Conservation (phyloP, 2,888 invertebrate genomes). For the Halictus quadricinctus region DNA sequence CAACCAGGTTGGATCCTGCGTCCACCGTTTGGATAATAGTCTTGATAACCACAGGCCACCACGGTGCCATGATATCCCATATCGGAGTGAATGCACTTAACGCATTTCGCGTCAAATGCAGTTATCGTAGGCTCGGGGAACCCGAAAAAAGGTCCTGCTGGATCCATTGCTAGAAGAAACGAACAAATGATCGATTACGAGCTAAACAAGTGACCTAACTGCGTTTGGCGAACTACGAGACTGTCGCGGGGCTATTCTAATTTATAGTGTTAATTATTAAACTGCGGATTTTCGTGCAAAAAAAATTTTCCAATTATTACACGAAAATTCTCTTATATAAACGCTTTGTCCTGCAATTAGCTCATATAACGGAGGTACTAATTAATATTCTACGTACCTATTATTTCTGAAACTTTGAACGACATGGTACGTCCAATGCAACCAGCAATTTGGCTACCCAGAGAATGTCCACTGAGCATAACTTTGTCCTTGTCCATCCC, state of each 20-base stretch:
- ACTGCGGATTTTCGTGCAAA: too few relatives aligned
- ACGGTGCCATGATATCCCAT: rapidly evolving
- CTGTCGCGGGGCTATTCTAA: too few relatives aligned
- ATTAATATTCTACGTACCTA: neutral
- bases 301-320: too few relatives aligned
- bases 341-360: too few relatives aligned
- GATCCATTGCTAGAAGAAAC: neutral
- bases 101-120: neutral
- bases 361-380: too few relatives aligned
- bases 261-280: too few relatives aligned
- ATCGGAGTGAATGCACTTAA: neutral
- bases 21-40: neutral
- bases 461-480: neutral
- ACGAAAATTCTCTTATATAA: too few relatives aligned
- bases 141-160: neutral
- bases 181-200: neutral
- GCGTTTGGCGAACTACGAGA: too few relatives aligned
- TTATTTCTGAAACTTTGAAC: neutral
- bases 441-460: neutral
- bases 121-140: neutral
- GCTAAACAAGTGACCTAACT: neutral
- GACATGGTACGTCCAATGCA: neutral
- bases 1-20: neutral
- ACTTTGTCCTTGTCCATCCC: neutral
- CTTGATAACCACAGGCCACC: neutral